Evolutionary conservation across 2,888 invertebrate genomes (phyloP).

Genomic region (Ormyrus labotus): DNA sequence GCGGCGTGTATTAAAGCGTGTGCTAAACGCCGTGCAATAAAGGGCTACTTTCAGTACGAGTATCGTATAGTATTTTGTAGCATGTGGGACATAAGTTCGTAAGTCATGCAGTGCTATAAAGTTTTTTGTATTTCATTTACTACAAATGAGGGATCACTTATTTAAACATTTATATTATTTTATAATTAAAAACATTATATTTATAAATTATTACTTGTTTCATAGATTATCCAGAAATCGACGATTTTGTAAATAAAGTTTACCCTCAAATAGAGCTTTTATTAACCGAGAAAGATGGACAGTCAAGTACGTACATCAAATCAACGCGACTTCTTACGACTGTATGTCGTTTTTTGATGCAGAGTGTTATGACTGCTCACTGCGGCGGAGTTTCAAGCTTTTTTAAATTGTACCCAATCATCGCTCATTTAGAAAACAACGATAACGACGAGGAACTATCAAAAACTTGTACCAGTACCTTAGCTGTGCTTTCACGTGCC

Average conservation of each 20-base stretch:
- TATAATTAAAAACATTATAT: not conserved
- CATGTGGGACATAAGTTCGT: no score
- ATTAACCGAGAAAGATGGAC: conserved; percentile 60
- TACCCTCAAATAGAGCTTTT: conserved; percentile 78
- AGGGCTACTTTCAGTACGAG: no score
- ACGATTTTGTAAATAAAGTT: conserved; percentile 78
- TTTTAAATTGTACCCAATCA: conserved; percentile 80
- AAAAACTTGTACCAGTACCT: conserved; percentile 80
- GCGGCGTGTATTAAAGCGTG: no score
- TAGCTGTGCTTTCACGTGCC: conserved; percentile 83
- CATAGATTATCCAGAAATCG: conserved; percentile 70
- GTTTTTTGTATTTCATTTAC: no score
- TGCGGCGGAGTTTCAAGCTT: conserved; percentile 78
- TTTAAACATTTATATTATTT: no score
- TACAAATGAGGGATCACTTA: no score
- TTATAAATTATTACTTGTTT: not conserved
- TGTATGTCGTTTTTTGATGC: conserved; percentile 76
- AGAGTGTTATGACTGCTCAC: conserved; percentile 63
- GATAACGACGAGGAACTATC: conserved; percentile 87
- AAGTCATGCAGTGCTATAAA: no score
- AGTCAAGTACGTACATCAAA: conserved; percentile 75
- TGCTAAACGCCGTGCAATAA: no score
- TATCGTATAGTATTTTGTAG: no score
- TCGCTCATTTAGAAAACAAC: conserved; percentile 86
- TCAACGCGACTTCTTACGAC: conserved; percentile 84